phyloP scores from a whole-genome alignment of 2,888 invertebrate genomes.

The Patella caerulea region DNA sequence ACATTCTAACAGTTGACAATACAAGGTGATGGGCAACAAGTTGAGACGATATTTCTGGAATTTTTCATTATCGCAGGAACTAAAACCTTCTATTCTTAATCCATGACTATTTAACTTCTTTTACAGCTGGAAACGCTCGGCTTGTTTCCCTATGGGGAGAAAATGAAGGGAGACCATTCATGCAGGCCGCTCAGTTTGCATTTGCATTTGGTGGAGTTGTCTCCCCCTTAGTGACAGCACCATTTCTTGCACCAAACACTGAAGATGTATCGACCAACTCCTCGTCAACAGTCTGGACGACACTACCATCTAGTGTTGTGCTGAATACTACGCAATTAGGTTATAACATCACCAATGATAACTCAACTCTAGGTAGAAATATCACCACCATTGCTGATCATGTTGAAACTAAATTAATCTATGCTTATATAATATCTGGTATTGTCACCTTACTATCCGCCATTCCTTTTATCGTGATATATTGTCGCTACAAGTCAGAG shows the following conservation, averaged over 20 bases:
- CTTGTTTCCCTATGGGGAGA: slow-evolving; percentile 68
- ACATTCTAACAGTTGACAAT: too few relatives aligned
- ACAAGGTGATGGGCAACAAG: too few relatives aligned
- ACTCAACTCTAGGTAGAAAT: not conserved
- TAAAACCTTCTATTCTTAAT: too few relatives aligned
- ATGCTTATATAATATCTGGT: slow-evolving; percentile 43
- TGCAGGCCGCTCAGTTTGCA: slow-evolving; percentile 72
- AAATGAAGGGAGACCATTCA: slow-evolving; percentile 69
- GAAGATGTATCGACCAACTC: too few relatives aligned
- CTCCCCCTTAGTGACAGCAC: too few relatives aligned
- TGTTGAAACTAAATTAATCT: slow-evolving; percentile 27
- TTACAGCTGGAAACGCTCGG: slow-evolving; percentile 67
- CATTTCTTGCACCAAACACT: too few relatives aligned
- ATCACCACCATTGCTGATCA: not conserved
- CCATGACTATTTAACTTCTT: not conserved
- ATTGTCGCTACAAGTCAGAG: slow-evolving; percentile 27
- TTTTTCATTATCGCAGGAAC: too few relatives aligned
- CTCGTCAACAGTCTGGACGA: too few relatives aligned
- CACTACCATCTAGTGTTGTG: not conserved
- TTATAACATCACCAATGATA: not conserved
- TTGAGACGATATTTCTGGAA: too few relatives aligned
- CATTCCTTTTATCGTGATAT: slow-evolving; percentile 32
- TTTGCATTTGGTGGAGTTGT: too few relatives aligned
- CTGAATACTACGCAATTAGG: not conserved
- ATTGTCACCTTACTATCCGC: slow-evolving; percentile 33